A percentile compares a stretch with the other conserved stretches of the same genome.
Conservation (phyloP, 2,113 vertebrate genomes). For the Taurulus bubalis region DNA sequence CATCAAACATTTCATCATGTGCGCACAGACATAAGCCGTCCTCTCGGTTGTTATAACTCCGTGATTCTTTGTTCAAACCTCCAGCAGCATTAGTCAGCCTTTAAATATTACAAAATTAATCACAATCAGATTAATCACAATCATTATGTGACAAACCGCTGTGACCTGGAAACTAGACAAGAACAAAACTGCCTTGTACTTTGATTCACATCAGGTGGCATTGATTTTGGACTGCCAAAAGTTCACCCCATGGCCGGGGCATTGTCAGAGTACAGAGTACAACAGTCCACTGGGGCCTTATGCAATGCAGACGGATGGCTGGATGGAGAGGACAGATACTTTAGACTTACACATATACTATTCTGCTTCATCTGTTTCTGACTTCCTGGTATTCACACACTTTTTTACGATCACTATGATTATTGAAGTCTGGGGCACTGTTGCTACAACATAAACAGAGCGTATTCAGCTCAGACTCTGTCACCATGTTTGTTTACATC, state of each 20-base stretch:
- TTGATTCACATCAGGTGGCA: conserved; percentile 61
- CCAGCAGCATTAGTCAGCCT: neutral
- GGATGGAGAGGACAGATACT: conserved; percentile 22
- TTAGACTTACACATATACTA: conserved; percentile 23
- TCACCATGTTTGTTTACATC: conserved; percentile 9
- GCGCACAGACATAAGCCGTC: neutral
- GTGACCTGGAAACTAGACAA: conserved; percentile 42
- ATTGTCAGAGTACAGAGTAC: conserved; percentile 34
- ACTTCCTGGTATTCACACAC: neutral
- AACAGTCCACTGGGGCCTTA: conserved; percentile 44
- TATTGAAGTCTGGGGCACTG: neutral
- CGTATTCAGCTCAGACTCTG: neutral
- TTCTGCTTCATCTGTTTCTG: neutral
- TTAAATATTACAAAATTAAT: conserved; percentile 14
- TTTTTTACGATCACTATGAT: neutral
- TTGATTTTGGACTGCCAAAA: conserved; percentile 48
- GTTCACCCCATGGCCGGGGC: conserved; percentile 23
- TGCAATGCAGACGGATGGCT: conserved; percentile 45
- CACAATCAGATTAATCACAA: conserved; percentile 25
- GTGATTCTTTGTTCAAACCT: neutral
- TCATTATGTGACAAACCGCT: conserved; percentile 15
- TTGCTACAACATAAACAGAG: neutral
- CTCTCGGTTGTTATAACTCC: neutral
- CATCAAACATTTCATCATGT: conserved; percentile 1
- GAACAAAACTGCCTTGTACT: conserved; percentile 52